A percentile compares a stretch with the other conserved stretches of the same genome.
phyloP scores from a whole-genome alignment of 1,140 invertebrate genomes.

The Drosophila elegans region DNA sequence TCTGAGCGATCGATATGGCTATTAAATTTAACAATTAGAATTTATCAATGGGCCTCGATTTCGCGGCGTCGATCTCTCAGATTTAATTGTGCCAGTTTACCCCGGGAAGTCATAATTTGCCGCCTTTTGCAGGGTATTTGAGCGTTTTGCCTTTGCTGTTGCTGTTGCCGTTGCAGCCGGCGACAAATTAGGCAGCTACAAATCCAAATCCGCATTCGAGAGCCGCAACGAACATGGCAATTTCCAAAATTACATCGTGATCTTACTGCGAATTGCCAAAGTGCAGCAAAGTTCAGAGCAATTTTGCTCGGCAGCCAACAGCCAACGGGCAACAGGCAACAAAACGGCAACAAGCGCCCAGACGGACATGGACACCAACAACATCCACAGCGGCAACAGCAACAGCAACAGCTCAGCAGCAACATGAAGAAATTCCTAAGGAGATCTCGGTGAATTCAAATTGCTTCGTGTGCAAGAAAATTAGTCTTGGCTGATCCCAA shows the following conservation, averaged over 20 bases:
- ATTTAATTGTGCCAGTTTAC: conserved; percentile 71
- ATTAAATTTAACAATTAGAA: conserved; percentile 85
- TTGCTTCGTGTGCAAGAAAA: conserved; percentile 85
- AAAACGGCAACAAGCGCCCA: conserved; percentile 71
- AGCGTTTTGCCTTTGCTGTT: conserved; percentile 13
- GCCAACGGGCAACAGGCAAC: conserved; percentile 53
- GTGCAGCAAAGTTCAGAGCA: conserved; percentile 84
- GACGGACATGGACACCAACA: conserved; percentile 36
- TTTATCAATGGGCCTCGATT: conserved; percentile 71
- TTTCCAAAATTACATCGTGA: conserved; percentile 85
- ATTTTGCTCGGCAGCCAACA: conserved; percentile 64
- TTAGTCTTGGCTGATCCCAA: conserved; percentile 75
- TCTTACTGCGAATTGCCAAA: conserved; percentile 80
- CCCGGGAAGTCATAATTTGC: conserved; percentile 69
- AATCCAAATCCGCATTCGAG: conserved; percentile 48
- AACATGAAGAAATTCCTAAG: conserved; percentile 63
- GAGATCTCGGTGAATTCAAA: conserved; percentile 77
- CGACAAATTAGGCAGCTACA: conserved; percentile 70
- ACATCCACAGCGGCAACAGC: conserved; percentile 30
- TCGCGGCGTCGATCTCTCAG: conserved; percentile 26
- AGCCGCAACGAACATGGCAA: conserved; percentile 73
- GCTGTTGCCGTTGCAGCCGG: conserved; percentile 30
- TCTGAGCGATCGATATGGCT: conserved; percentile 76
- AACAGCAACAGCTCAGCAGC: conserved; percentile 22
- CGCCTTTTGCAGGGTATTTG: neutral